Evolutionary conservation across 2,113 vertebrate species (phyloP).

Genomic region (Notarius lentiginosus): DNA sequence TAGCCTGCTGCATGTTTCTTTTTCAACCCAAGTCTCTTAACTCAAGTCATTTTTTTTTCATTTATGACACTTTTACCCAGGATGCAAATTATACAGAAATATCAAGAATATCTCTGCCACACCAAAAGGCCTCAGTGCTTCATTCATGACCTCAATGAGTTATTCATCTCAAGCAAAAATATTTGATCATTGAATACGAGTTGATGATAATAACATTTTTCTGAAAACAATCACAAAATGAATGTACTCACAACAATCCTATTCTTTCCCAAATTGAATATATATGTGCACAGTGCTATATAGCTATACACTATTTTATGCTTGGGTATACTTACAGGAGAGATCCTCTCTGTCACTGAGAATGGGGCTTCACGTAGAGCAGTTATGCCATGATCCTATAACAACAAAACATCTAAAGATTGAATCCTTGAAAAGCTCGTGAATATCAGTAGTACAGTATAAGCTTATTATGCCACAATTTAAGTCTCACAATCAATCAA

Average conservation of each 20-base stretch:
- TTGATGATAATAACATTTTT: not conserved
- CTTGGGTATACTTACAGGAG: conserved; percentile 70
- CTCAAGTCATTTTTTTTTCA: not conserved
- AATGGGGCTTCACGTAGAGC: conserved; percentile 67
- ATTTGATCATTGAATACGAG: not conserved
- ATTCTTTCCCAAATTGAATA: not conserved
- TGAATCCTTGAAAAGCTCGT: not conserved
- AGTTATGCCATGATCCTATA: conserved; percentile 68
- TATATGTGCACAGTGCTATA: not conserved
- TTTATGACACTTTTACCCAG: not conserved
- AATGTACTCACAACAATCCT: not conserved
- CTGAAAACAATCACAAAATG: not conserved
- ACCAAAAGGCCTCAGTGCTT: not conserved
- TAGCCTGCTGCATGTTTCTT: not conserved
- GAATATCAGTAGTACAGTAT: not conserved
- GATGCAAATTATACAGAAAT: not conserved
- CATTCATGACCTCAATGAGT: not conserved
- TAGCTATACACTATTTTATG: not conserved
- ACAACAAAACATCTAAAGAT: conserved; percentile 26
- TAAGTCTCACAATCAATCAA: not conserved
- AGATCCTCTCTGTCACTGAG: conserved; percentile 69
- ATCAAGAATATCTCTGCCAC: not conserved
- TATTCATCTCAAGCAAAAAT: not conserved
- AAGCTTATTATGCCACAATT: not conserved
- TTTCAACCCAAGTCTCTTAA: not conserved